Base-by-base conservation (phyloP, 2,888 invertebrate species). In the Biston stratarius region DNA sequence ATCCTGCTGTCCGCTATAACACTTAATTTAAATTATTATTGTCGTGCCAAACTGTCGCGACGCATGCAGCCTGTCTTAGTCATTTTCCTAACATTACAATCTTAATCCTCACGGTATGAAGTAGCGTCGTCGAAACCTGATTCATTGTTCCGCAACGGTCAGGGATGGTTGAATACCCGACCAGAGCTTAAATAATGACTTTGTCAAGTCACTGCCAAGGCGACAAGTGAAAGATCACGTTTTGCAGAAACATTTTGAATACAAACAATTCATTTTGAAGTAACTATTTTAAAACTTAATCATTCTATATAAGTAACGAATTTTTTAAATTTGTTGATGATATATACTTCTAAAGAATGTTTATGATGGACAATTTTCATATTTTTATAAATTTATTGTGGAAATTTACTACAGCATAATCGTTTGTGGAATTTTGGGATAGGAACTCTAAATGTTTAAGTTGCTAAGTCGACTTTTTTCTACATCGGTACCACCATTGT, bases 121-220 rank as follows among this genome's bases (percentile, higher is more conserved):
- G n/a, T 45, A 49, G 15, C 34, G 15, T 24, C n/a, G 36, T 63
- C 57, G n/a, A 48, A 48, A 57, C 57, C 44, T 36, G 64, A 58
- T 45, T 38, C 52, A 64, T 45, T 44, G 64, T 52, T 45, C 44
- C 15, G 11, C 57, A 5, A 38, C 51, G 57, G 64, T 64, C 64
- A 58, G 64, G 57, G 57, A 58, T 64, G 58, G 64, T 45, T 52
- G 45, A 57, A 36, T 51, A 64, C 51, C 62, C 15, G 56, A 0
- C 34, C 14, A 33, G 42, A 45, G 36, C 38, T 64, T 40, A 24
- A 52, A 55, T 49, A 51, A 57, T 44, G 44, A 44, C 44, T 57
- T 57, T 63, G 15, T 34, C 24, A 36, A 57, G 36, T 55, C 53
- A 57, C 14, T 58, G 47, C 36, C 34, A 44, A 62, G 48, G 62